Evolutionary conservation across 2,888 invertebrate species (phyloP).

Genomic region (Megastigmus dorsalis): DNA sequence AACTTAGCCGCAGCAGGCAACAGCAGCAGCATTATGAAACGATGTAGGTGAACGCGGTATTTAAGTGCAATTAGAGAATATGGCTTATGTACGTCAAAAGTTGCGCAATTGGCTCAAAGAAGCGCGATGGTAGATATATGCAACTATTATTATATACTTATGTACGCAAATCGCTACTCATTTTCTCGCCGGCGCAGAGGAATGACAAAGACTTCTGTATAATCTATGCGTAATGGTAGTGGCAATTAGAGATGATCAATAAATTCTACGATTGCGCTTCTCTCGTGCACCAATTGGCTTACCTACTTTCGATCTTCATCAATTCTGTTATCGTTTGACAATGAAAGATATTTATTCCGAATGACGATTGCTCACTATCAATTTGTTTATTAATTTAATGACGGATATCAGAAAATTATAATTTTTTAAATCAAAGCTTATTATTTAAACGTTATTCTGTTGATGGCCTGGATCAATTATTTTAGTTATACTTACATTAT

Average conservation of each 20-base stretch:
- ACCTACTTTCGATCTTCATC: too few relatives aligned
- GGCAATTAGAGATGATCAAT: slow-evolving; percentile 48
- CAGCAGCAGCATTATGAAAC: slow-evolving; percentile 47
- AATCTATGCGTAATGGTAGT: slow-evolving; percentile 38
- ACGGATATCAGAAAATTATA: too few relatives aligned
- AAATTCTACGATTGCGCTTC: slow-evolving; percentile 31
- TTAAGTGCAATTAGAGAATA: slow-evolving; percentile 53
- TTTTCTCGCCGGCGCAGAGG: slow-evolving; percentile 39
- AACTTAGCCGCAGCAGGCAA: slow-evolving; percentile 31
- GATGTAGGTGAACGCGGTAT: slow-evolving; percentile 49
- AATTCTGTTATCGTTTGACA: too few relatives aligned
- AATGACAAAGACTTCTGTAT: slow-evolving; percentile 49
- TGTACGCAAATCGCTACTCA: slow-evolving; percentile 50
- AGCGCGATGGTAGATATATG: slow-evolving; percentile 35
- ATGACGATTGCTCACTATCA: too few relatives aligned
- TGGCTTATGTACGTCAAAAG: slow-evolving; percentile 48
- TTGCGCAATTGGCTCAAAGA: slow-evolving; percentile 53
- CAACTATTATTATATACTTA: slow-evolving; percentile 50
- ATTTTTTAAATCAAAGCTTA: too few relatives aligned
- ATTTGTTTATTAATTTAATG: too few relatives aligned
- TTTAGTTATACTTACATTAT: too few relatives aligned
- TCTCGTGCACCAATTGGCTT: too few relatives aligned
- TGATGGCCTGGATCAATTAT: too few relatives aligned
- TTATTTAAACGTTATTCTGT: too few relatives aligned
- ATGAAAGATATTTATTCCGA: too few relatives aligned